Evolutionary conservation across 2,797 vertebrate genomes (phyloP).

Genomic region (Leucoraja ocellata): DNA sequence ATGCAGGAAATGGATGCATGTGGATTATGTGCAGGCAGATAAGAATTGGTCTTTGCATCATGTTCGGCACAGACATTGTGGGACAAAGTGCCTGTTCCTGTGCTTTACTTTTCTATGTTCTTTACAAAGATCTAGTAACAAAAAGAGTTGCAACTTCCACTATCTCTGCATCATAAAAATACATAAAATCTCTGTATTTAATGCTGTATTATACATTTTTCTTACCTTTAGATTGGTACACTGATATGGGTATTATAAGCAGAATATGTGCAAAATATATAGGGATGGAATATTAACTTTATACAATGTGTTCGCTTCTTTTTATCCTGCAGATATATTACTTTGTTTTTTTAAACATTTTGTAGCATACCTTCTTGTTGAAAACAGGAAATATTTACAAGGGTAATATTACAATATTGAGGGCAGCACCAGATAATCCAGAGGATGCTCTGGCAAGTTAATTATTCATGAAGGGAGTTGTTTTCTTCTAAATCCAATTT

Average conservation of each 20-base stretch:
- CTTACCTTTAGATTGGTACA: neutral
- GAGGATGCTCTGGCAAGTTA: neutral
- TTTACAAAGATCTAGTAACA: neutral
- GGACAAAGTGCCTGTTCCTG: too few relatives aligned
- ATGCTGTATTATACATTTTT: neutral
- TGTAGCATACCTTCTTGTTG: neutral
- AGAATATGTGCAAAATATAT: neutral
- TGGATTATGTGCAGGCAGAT: too few relatives aligned
- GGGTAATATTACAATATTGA: neutral
- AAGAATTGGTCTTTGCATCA: too few relatives aligned
- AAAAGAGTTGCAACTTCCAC: neutral
- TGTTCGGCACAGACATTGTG: too few relatives aligned
- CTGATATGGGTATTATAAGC: neutral
- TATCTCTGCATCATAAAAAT: too few relatives aligned
- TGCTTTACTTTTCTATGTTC: neutral
- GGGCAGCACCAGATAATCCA: neutral
- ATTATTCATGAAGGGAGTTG: neutral
- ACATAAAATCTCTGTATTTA: neutral
- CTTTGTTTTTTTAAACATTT: neutral
- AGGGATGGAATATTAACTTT: neutral
- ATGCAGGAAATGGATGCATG: too few relatives aligned
- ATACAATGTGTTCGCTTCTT: neutral
- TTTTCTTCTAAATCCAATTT: neutral
- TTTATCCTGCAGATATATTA: neutral
- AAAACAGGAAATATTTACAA: neutral